Evolutionary conservation across 92 coral and sea anemone genomes (phyloP).

Genomic region (Parazoanthus atlanticus): DNA sequence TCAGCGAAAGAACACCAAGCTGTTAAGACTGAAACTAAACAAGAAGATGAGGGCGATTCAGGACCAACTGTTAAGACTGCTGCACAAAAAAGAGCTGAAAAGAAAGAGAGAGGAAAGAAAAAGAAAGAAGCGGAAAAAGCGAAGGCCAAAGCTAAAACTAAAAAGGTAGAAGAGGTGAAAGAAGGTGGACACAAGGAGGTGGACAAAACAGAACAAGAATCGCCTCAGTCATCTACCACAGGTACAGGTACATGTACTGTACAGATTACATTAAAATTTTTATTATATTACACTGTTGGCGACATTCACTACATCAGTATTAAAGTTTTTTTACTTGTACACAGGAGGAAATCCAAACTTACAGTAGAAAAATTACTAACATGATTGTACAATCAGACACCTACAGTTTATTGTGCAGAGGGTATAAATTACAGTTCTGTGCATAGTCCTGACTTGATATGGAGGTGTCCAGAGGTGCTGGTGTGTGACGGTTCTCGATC

Average conservation of each 20-base stretch:
- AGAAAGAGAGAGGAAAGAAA: slow-evolving; percentile 96
- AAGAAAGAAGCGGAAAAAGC: slow-evolving; percentile 92
- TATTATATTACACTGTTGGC: no score
- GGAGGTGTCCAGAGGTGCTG: no score
- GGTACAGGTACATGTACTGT: slow-evolving; percentile 5
- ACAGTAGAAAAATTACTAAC: no score
- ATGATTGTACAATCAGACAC: no score
- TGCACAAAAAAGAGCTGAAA: slow-evolving; percentile 98
- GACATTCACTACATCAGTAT: no score
- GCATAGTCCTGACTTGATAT: no score
- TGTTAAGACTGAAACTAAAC: slow-evolving; percentile 31
- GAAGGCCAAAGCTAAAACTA: slow-evolving; percentile 73
- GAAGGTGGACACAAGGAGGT: slow-evolving; percentile 39
- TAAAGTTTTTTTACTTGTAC: no score
- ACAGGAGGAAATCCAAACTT: no score
- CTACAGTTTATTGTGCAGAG: no score
- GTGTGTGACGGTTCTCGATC: no score
- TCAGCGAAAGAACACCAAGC: slow-evolving; percentile 47
- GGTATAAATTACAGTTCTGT: no score
- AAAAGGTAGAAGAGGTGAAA: slow-evolving; percentile 48
- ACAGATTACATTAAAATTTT: neutral
- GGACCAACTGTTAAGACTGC: slow-evolving; percentile 85
- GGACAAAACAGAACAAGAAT: slow-evolving; percentile 37
- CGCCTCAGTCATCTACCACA: slow-evolving; percentile 7
- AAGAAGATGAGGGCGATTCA: slow-evolving; percentile 54